These are phyloP conservation scores for Rhinopithecus roxellana DNA, from an alignment of 2,113 vertebrate species.

Conservation along the genomic window DNA sequence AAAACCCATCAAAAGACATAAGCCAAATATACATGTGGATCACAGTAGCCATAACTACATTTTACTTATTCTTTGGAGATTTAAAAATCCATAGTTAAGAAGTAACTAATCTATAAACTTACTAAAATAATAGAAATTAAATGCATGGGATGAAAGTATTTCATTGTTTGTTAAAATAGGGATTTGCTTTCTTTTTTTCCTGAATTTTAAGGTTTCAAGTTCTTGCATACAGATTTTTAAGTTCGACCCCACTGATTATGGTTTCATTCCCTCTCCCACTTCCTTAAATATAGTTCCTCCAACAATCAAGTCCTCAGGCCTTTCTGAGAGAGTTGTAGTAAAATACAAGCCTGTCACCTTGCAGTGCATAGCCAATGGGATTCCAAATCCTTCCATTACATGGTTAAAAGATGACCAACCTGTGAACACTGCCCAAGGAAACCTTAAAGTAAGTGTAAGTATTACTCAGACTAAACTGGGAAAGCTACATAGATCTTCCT, in stretches of 20 bases:
- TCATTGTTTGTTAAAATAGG: background rate
- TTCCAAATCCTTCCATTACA: constrained; percentile 93
- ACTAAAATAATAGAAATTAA: background rate
- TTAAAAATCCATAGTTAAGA: background rate
- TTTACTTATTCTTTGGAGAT: background rate
- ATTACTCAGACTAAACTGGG: background rate
- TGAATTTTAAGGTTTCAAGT: constrained; percentile 10
- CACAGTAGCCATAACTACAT: background rate
- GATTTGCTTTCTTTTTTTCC: background rate
- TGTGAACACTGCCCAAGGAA: constrained; percentile 89
- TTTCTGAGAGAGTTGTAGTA: constrained; percentile 89
- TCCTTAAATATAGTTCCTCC: constrained; percentile 89
- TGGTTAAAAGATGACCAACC: constrained; percentile 96
- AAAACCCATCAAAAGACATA: background rate
- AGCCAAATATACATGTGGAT: background rate
- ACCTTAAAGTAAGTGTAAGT: constrained; percentile 86
- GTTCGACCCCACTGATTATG: background rate
- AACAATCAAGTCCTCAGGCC: constrained; percentile 89
- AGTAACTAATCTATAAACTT: background rate
- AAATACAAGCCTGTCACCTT: constrained; percentile 87
- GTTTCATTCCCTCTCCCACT: background rate
- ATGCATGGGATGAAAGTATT: background rate
- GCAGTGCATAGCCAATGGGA: constrained; percentile 92
- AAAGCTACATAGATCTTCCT: background rate
- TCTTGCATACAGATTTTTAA: background rate